These are phyloP conservation scores for Phalacrocorax brasilianus DNA, from an alignment of 2,113 vertebrate species.

Conservation along the genomic window DNA sequence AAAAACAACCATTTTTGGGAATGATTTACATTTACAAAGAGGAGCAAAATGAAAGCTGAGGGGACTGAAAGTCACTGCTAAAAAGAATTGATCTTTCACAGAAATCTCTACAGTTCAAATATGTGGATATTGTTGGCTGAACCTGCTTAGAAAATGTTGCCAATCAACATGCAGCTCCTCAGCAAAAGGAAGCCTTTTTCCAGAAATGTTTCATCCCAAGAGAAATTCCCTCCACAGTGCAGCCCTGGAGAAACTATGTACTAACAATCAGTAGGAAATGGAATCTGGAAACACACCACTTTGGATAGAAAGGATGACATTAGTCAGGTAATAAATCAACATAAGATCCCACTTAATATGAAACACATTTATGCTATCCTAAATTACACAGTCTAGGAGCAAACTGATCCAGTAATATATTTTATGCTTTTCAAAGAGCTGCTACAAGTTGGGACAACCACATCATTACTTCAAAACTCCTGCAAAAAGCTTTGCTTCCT, in stretches of 20 bases:
- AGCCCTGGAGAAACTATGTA: background rate
- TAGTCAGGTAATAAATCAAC: conserved; percentile 56
- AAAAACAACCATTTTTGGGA: background rate
- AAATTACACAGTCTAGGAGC: background rate
- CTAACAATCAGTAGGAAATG: conserved; percentile 24
- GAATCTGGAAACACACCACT: conserved; percentile 1
- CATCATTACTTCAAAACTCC: conserved; percentile 30
- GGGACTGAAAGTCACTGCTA: background rate
- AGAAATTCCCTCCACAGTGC: background rate
- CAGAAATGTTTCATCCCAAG: background rate
- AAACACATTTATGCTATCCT: conserved; percentile 55
- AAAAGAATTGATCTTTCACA: background rate
- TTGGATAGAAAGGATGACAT: conserved; percentile 38
- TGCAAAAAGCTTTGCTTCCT: background rate
- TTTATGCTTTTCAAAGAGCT: conserved; percentile 51
- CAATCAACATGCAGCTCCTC: background rate
- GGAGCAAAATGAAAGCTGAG: background rate
- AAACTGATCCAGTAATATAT: conserved; percentile 37
- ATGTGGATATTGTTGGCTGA: background rate
- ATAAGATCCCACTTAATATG: conserved; percentile 1
- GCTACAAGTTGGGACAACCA: conserved; percentile 24
- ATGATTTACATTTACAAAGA: background rate
- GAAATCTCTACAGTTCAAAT: background rate
- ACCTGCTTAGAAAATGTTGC: background rate
- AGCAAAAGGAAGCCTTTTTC: background rate